phyloP scores from a whole-genome alignment of 2,888 invertebrate species.

The Ellobium chinense region DNA sequence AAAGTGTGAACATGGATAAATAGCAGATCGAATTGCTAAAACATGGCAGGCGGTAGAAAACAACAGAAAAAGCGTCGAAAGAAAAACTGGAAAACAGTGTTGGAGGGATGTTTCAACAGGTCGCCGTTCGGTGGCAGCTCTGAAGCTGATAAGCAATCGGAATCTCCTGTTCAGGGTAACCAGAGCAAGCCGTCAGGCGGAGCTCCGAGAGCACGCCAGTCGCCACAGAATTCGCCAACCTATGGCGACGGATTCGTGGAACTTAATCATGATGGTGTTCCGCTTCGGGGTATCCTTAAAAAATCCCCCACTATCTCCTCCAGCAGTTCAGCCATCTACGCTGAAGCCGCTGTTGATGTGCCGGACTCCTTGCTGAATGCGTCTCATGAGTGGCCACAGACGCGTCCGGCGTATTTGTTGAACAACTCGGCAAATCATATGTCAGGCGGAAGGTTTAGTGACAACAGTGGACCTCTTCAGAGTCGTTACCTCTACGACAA shows the following conservation, averaged over 20 bases:
- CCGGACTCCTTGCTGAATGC: background rate
- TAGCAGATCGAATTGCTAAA: background rate
- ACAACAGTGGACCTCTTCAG: background rate
- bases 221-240: background rate
- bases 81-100: slow-evolving; percentile 36
- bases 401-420: slow-evolving; percentile 15
- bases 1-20: no score
- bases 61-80: slow-evolving; percentile 27
- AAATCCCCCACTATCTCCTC: slow-evolving; percentile 21
- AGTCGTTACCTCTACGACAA: background rate
- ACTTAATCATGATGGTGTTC: background rate
- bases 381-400: background rate
- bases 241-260: background rate
- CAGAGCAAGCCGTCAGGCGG: background rate
- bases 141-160: background rate
- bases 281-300: slow-evolving; percentile 38
- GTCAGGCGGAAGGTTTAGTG: no score
- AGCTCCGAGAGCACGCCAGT: background rate
- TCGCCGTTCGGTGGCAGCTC: background rate
- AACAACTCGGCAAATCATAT: background rate
- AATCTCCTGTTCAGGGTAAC: background rate
- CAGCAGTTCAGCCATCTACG: slow-evolving; percentile 1
- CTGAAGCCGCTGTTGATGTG: slow-evolving; percentile 30
- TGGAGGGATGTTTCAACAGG: slow-evolving; percentile 35
- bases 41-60: slow-evolving; percentile 33